Evolutionary conservation across 2,888 invertebrate genomes (phyloP).

Genomic region (Liodrosophila aerea): DNA sequence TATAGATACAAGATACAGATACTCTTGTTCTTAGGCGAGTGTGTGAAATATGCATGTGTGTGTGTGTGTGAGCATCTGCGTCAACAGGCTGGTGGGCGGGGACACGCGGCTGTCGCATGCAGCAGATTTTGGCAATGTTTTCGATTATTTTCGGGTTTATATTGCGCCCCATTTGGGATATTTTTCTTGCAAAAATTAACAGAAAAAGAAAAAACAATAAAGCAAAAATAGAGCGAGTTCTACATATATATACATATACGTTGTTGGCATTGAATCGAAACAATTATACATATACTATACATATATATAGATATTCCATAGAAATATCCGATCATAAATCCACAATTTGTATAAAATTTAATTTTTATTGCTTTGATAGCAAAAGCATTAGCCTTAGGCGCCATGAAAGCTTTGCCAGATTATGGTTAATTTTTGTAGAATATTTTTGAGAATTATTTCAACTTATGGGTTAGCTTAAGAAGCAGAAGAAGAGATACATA

Average conservation of each 20-base stretch:
- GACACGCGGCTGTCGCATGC: constrained; percentile 64
- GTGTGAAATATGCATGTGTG: constrained; percentile 18
- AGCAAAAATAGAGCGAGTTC: constrained; percentile 38
- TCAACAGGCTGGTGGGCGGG: constrained; percentile 58
- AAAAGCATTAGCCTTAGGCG: constrained; percentile 22
- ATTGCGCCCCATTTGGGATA: constrained; percentile 56
- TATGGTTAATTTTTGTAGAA: neutral
- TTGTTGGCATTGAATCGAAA: constrained; percentile 62
- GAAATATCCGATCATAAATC: constrained; percentile 16
- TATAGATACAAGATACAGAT: constrained; percentile 38
- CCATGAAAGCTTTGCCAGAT: neutral
- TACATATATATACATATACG: constrained; percentile 57
- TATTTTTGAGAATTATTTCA: neutral
- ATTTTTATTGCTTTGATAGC: constrained; percentile 18
- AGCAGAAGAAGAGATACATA: constrained; percentile 10
- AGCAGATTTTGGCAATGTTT: constrained; percentile 50
- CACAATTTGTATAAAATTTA: constrained; percentile 8
- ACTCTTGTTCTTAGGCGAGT: neutral
- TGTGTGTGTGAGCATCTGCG: constrained; percentile 46
- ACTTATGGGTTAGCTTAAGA: constrained; percentile 16
- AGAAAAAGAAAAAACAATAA: constrained; percentile 23
- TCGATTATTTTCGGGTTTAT: constrained; percentile 32
- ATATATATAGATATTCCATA: constrained; percentile 19
- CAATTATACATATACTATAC: constrained; percentile 13
- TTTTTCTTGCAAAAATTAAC: constrained; percentile 14